Evolutionary conservation across 2,888 invertebrate genomes (phyloP), one percentile per base, ranked within the genome.

Genomic region (Hirtodrosophila alboralis): DNA sequence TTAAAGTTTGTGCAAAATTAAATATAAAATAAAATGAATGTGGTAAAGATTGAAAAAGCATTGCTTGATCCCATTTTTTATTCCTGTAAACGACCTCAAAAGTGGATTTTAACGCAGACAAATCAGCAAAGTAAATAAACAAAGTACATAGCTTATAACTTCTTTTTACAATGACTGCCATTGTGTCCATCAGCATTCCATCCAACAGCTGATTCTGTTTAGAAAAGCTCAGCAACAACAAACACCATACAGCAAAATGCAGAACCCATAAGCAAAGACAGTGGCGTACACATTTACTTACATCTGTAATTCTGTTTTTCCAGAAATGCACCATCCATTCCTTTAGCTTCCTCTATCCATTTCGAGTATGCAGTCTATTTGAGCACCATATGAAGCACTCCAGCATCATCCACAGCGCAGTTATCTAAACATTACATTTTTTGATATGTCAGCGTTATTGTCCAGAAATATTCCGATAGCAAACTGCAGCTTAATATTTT

Each of bases 291-390:
- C 18, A 38, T 45, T 21, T 8, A 59, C 37, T 27, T 59, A 12
- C 38, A 47, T 33, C 44, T 44, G 40, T 40, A 47, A 61, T 61
- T 66, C 62, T 52, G 43, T 57, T 63, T 71, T 58, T 54, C 44
- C 47, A 52, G 58, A 67, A 60, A 54, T 51, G 56, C 43, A 36
- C 59, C 54, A 54, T 18, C 10, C 28, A 27, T 14, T 27, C 27
- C 21, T 18, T 34, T 13, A 28, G 14, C 10, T 33, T 23, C 23
- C 36, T 37, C 13, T 72, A 72, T 61, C 72, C 65, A 65, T 74
- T 71, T 63, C 72, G 77, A 79, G 77, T 66, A 28, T 77, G 75
- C 80, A 75, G 80, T 77, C 80, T 84, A 62, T 64, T 74, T 33
- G 49, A 83, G 84, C 58, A 76, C 71, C 79, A 63, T 74, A 79